Base-by-base conservation (phyloP, 2,797 vertebrate species). In the Gobionotothen gibberifrons region DNA sequence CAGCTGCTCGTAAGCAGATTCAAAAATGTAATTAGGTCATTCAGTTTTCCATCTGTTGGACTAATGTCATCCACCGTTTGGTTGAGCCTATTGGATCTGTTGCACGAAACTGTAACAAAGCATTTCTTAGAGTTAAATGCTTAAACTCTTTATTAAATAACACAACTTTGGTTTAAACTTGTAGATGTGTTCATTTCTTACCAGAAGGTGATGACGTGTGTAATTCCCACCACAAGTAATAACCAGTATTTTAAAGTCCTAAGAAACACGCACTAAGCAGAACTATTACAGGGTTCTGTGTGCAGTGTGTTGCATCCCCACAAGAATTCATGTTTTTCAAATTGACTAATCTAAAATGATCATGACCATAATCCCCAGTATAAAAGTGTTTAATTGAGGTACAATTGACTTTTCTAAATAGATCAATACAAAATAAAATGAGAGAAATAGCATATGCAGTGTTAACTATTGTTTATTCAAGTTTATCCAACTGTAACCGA, bases 11-110 rank as follows among this genome's bases (percentile, higher is more conserved):
- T 76, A 44, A 73, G 46, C 69, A 44, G 74, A 1, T 14, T 69
- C 69, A 83, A 83, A 80, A 65, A 83, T 78, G 77, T 71, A 91
- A 91, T 79, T 80, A 69, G 73, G 85, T 85, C 79, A 85, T 84
- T 87, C 83, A 56, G 79, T 58, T 78, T 87, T 46, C 89, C 70
- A 81, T 89, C 84, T 88, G 82, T 39, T 81, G 76, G 72, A 74
- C 71, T 70, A 46, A 67, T 19, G 42, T 85, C 58, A 70, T 60
- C 42, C 65, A 49, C 72, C 51, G n/a, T 21, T 66, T 43, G 53
- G 29, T 46, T 55, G 48, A 49, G 43, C 15, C 56, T 43, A 7
- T 67, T 61, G 40, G 60, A 76, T 74, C n/a, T 72, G 64, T 43
- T 42, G 69, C n/a, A 56, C 43, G 17, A 67, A 65, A 56, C 44